A percentile compares a stretch with the other conserved stretches of the same genome.
These are phyloP conservation scores for Pogonomyrmex californicus DNA, from an alignment of 1,140 invertebrate species.

Conservation along the genomic window DNA sequence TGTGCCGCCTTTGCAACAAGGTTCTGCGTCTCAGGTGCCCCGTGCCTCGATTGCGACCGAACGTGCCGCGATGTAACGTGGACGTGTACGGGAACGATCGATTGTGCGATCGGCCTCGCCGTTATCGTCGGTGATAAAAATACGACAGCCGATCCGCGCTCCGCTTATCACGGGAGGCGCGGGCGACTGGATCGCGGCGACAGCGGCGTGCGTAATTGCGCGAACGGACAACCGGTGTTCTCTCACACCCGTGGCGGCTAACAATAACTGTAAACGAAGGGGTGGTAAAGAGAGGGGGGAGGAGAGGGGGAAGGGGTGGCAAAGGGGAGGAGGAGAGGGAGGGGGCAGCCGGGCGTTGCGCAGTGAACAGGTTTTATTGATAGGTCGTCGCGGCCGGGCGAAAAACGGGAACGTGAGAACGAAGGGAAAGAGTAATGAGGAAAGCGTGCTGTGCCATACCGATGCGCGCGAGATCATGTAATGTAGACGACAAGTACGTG, in stretches of 20 bases:
- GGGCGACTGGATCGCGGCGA: slow-evolving; percentile 29
- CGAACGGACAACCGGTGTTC: slow-evolving; percentile 13
- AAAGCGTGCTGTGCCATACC: slow-evolving; percentile 74
- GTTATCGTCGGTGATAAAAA: slow-evolving; percentile 22
- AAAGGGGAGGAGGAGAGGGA: not conserved
- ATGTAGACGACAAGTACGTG: slow-evolving; percentile 75
- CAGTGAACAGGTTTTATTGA: slow-evolving; percentile 73
- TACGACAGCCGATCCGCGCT: slow-evolving; percentile 19
- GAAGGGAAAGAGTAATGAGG: slow-evolving; percentile 72
- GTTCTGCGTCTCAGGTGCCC: slow-evolving; percentile 3
- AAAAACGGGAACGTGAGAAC: slow-evolving; percentile 74
- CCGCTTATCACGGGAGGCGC: slow-evolving; percentile 17
- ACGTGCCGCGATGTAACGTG: slow-evolving; percentile 23
- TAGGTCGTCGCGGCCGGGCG: slow-evolving; percentile 66
- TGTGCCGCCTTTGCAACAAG: slow-evolving; percentile 18
- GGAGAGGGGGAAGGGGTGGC: not conserved
- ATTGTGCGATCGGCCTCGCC: slow-evolving; percentile 33
- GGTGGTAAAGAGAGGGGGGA: too few species aligned
- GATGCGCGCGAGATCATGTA: slow-evolving; percentile 73
- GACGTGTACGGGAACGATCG: not conserved
- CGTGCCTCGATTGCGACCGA: not conserved
- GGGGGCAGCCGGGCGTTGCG: slow-evolving; percentile 20
- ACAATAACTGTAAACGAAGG: slow-evolving; percentile 46
- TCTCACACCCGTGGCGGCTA: slow-evolving; percentile 12
- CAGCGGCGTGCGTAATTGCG: slow-evolving; percentile 38